phyloP scores from a whole-genome alignment of 2,797 vertebrate species.

The Mormyrus hasselquistii region DNA sequence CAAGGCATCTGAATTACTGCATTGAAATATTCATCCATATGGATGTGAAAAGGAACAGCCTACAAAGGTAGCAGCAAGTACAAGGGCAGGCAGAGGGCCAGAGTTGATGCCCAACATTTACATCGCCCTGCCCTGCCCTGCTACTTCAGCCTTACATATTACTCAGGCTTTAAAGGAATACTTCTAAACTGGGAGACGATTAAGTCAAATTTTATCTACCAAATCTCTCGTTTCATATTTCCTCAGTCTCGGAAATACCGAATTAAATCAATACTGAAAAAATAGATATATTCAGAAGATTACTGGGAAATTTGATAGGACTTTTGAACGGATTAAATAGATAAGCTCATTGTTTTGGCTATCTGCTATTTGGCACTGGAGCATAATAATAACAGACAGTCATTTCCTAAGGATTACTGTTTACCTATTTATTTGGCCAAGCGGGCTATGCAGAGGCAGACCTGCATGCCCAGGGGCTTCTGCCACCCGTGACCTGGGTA shows the following conservation, averaged over 20 bases:
- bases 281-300: not conserved
- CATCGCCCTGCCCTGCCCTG: not conserved
- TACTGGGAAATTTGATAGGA: not conserved
- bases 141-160: not conserved
- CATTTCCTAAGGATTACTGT: not conserved
- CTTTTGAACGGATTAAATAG: slow-evolving; percentile 19
- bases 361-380: not conserved
- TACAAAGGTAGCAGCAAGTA: slow-evolving; percentile 19
- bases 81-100: not conserved
- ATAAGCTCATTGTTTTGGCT: slow-evolving; percentile 34
- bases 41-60: slow-evolving; percentile 36
- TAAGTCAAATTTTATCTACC: not conserved
- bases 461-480: not conserved
- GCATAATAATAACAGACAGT: slow-evolving; percentile 10
- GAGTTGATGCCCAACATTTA: not conserved
- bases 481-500: not conserved
- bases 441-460: not conserved
- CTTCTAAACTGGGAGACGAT: not conserved
- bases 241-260: not conserved
- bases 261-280: not conserved
- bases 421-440: not conserved
- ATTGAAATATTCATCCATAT: slow-evolving; percentile 46
- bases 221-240: not conserved
- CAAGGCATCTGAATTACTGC: slow-evolving; percentile 52
- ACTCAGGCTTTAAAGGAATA: not conserved